These are phyloP conservation scores for Jacana jacana DNA, from an alignment of 2,113 vertebrate genomes.

Conservation along the genomic window DNA sequence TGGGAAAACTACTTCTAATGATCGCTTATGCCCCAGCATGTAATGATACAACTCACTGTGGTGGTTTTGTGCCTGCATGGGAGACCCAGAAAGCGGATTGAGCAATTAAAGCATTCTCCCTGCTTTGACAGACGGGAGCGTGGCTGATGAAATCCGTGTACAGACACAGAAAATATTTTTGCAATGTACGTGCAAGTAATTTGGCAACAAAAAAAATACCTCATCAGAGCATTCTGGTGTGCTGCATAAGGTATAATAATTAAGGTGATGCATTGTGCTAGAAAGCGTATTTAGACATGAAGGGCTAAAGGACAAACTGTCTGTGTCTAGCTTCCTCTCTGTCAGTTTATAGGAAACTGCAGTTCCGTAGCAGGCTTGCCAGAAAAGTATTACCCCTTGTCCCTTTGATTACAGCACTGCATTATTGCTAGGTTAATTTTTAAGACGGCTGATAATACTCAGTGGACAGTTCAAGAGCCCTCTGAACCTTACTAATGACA, in stretches of 20 bases:
- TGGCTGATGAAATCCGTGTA: neutral
- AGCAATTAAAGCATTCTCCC: constrained; percentile 8
- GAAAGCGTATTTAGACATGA: neutral
- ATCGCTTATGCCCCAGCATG: neutral
- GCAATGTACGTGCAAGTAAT: neutral
- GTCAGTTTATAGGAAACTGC: neutral
- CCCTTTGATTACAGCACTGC: neutral
- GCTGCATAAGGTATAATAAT: constrained; percentile 3
- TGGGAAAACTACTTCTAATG: constrained; percentile 26
- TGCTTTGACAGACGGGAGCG: neutral
- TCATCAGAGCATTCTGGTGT: neutral
- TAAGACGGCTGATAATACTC: neutral
- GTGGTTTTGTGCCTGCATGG: neutral
- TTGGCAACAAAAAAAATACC: neutral
- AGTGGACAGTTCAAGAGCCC: neutral
- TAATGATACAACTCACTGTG: neutral
- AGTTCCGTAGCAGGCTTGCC: neutral
- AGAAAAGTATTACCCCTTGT: neutral
- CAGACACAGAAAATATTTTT: neutral
- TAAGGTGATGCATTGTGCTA: neutral
- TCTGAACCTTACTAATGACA: neutral
- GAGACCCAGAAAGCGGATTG: constrained; percentile 12
- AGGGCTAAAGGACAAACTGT: neutral
- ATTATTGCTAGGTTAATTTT: neutral
- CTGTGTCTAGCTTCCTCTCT: neutral